These are phyloP conservation scores for Maylandia zebra DNA, from an alignment of 2,113 vertebrate species.

Conservation along the genomic window DNA sequence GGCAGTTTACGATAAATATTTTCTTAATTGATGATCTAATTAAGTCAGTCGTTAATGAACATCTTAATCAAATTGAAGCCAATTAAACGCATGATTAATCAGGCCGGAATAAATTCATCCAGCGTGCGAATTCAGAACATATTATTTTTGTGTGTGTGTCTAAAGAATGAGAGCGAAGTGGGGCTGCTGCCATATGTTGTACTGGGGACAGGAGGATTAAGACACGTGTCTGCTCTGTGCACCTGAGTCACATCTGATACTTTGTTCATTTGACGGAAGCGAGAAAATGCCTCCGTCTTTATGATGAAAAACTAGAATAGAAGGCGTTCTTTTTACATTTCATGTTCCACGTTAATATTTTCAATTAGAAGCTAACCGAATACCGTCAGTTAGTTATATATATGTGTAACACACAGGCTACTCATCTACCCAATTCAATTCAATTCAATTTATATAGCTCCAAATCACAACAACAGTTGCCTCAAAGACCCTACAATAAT, in stretches of 20 bases:
- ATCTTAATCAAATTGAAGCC: conserved; percentile 35
- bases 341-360: neutral
- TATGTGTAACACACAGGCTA: neutral
- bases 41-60: conserved; percentile 18
- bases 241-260: neutral
- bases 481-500: neutral
- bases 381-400: neutral
- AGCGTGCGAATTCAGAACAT: neutral
- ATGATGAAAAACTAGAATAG: neutral
- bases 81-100: conserved; percentile 52
- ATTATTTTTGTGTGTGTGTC: neutral
- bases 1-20: neutral
- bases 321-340: neutral
- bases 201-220: neutral
- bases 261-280: neutral
- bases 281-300: neutral
- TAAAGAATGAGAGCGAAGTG: neutral
- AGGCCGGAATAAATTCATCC: neutral
- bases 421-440: neutral
- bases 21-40: conserved; percentile 18
- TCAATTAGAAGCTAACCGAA: neutral
- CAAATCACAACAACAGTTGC: neutral
- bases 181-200: neutral
- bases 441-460: neutral
- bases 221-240: neutral